Base-by-base conservation (phyloP, 2,888 invertebrate genomes). In the Geophilus truncorum region DNA sequence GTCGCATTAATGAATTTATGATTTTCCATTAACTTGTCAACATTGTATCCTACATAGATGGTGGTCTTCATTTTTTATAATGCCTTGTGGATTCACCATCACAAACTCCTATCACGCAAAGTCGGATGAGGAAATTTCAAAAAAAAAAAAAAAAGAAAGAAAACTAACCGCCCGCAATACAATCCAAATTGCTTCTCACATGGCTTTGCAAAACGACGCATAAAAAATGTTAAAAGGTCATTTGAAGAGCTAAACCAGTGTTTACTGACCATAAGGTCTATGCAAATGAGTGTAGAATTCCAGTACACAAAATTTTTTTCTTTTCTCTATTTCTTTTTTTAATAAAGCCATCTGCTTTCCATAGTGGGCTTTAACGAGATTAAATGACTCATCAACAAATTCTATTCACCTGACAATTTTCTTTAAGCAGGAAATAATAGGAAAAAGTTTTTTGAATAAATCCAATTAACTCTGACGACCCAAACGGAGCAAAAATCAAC, bases 11-110 rank as follows among this genome's bases (percentile, higher is more conserved):
- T 70, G 25, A 70, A 70, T 70, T 70, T 70, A 70, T 70, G 25
- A 70, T 70, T 70, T 70, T 70, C 28, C 70, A 70, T 70, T 70
- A 70, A 70, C 70, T 25, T 70, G 70, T 70, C 70, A 70, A 70
- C 70, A 70, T 70, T 70, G 70, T 70, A 70, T 23, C 25, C 70
- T 28, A 23, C 25, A 70, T 70, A 25, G 25, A 28, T 25, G 70
- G 70, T 70, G 70, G 70, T 70, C 70, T 70, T 15, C 12, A 70
- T 28, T 70, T 70, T 70, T 70, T 3, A 1, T 25, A 2, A 28
- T 70, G 70, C 70, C 23, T 70, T 70, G 70, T 28, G 28, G 70
- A 70, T 28, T 70, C 28, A 70, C 28, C 70, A 70, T 70, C 70
- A 25, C 70, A 70, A 23, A 70, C 25, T 70, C 70, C 23, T 23